Base-by-base conservation (phyloP, 2,797 vertebrate species). In the Pipistrellus pipistrellus region DNA sequence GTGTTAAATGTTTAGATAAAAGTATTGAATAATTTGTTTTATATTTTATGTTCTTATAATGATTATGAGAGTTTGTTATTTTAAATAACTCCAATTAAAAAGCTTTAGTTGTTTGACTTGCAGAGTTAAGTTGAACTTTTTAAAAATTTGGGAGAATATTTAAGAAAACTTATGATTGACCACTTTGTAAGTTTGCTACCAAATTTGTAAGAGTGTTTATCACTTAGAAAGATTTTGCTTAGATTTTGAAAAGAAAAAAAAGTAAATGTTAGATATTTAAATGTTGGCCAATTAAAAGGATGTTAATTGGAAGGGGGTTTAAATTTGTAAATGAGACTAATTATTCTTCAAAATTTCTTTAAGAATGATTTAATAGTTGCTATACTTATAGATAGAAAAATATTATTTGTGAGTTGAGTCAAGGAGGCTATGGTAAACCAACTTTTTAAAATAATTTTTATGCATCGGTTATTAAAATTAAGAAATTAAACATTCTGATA, bases 141-240 rank as follows among this genome's bases (percentile, higher is more conserved):
- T 2, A 23, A 55, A 73, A 48, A 8, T 59, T 38, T 69, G 48
- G 76, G 51, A 83, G 21, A 44, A 21, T 62, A 44, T 66, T 91
- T 84, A 55, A 84, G 46, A 76, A 13, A 83, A 64, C 8, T 64
- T 75, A 72, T 44, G 14, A 13, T 83, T 25, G 27, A 32, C 46
- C 32, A 32, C 73, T 91, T 73, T 83, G 15, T 68, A 82, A 68
- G 25, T 38, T n/a, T 88, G n/a, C 62, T 69, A 68, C 77, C 59
- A 75, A 83, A 82, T 76, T 30, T 57, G 32, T 75, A 48, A 23
- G 71, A 68, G 27, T 76, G 72, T 55, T 73, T 32, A 76, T 48
- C 46, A 68, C 83, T 68, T 59, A 88, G 77, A 68, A 83, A 83
- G 30, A 76, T 68, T 88, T 93, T 88, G 46, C 72, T 44, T 57